Evolutionary conservation across 2,797 vertebrate genomes (phyloP), one percentile per base, ranked within the genome.

Genomic region (Bovichtus diacanthus): DNA sequence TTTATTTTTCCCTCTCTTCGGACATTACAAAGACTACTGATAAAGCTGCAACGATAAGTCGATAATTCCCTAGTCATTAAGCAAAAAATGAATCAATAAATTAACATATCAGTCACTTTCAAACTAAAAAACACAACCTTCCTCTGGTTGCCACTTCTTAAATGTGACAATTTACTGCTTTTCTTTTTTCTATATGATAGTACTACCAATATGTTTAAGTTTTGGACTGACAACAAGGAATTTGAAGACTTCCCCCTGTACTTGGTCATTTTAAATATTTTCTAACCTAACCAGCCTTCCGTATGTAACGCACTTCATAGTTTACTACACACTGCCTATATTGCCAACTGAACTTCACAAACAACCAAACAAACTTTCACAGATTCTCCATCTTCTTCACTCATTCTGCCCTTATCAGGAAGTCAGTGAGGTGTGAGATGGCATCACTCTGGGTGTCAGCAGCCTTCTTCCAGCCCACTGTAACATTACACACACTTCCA

Each of bases 401-500:
- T 69, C 66, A 19, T 44, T n/a, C 49, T 67, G 60, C 36, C 63
- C 34, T 69, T 16, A 63, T 76, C 80, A 49, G 71, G 49, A 46
- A 76, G 69, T 53, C 71, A 80, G 74, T 63, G 76, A 74, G 76
- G 82, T 51, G 19, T 79, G 73, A 81, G 56, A 71, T 51, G 18
- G 67, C 64, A 63, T 38, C 53, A 68, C 85, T 86, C 74, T 72
- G 55, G 43, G 58, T 76, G 80, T 81, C 82, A 75, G 46, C 3
- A 44, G 69, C 46, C 54, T 47, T 36, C 62, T 73, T 66, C 51
- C 66, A 65, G 34, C 64, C 51, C 1, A 10, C 53, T 80, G 64
- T 56, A 60, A 77, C 74, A 68, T 79, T 74, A 82, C 39, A 9
- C 69, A 79, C 74, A 60, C 6, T 6, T 81, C 73, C 69, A 75